phyloP scores from a whole-genome alignment of 2,888 invertebrate species.

The Chironomus riparius region DNA sequence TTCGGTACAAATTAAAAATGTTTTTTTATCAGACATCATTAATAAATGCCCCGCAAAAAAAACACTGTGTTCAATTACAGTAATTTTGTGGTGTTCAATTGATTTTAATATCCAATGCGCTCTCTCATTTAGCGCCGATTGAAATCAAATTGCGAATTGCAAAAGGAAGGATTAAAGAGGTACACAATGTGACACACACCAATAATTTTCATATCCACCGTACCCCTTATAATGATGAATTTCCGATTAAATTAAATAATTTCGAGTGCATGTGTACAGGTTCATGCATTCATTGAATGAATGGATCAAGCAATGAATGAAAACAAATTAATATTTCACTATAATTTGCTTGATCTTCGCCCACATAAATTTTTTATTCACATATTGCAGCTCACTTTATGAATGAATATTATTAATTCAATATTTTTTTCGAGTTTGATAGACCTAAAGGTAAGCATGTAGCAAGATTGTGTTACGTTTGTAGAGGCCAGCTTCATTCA shows the following conservation, averaged over 20 bases:
- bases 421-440: neutral
- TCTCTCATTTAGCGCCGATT: neutral
- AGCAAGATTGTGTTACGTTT: neutral
- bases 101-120: neutral
- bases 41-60: neutral
- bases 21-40: neutral
- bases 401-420: conserved; percentile 4
- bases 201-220: no score
- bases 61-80: conserved; percentile 9
- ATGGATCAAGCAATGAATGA: neutral
- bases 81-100: conserved; percentile 8
- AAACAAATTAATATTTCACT: neutral
- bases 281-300: neutral
- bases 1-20: no score
- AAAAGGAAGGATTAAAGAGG: neutral
- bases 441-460: neutral
- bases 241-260: conserved; percentile 16
- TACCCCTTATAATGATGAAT: conserved; percentile 10
- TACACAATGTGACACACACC: neutral
- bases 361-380: neutral
- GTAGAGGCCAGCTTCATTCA: neutral
- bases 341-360: conserved; percentile 5
- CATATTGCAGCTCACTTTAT: neutral
- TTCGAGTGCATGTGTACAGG: neutral
- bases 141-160: neutral